Evolutionary conservation across 2,888 invertebrate genomes (phyloP).

Genomic region (Drosophila paranaensis): DNA sequence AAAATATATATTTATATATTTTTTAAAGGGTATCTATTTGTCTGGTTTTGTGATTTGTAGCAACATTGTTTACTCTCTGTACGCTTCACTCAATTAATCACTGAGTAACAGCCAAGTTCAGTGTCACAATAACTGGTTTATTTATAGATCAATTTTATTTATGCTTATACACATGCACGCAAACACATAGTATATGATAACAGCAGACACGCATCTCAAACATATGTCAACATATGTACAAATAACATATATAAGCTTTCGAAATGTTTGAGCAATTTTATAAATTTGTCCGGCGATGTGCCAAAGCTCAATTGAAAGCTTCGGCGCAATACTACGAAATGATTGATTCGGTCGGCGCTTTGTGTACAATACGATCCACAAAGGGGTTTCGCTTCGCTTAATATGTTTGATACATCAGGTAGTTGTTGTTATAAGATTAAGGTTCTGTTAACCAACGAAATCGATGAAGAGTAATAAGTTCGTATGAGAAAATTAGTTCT

Average conservation of each 20-base stretch:
- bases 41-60: too few relatives aligned
- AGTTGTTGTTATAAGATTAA: background rate
- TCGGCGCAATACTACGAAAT: background rate
- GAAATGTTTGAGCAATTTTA: background rate
- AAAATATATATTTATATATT: too few relatives aligned
- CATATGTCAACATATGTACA: background rate
- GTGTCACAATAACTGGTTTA: slow-evolving; percentile 2
- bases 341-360: background rate
- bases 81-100: background rate
- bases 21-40: background rate
- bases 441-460: background rate
- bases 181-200: background rate
- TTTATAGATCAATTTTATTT: background rate
- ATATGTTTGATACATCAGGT: background rate
- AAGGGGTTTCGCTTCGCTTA: background rate
- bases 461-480: background rate
- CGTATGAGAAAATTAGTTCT: background rate
- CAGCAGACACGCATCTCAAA: background rate
- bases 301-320: background rate
- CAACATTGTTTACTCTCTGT: background rate
- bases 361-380: background rate
- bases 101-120: background rate
- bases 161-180: background rate
- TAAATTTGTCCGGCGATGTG: too few relatives aligned
- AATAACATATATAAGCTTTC: slow-evolving; percentile 1